Percentiles rank a stretch among this genome's conserved stretches.
Conservation (phyloP, 1,140 invertebrate species). For the Trichonephila inaurata region DNA sequence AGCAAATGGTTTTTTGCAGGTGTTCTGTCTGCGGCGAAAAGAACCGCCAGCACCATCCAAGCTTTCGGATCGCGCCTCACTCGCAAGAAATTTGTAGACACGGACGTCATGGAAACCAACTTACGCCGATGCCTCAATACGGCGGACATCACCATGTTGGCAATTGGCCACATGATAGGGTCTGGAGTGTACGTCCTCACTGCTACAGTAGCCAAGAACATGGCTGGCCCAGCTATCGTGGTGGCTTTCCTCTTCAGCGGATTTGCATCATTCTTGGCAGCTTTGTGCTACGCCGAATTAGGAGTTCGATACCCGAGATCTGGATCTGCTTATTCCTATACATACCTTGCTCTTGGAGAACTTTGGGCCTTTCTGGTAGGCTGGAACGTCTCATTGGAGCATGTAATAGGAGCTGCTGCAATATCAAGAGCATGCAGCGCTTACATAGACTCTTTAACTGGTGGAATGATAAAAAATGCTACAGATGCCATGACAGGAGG, state of each 20-base stretch:
- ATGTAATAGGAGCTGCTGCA: constrained; percentile 94
- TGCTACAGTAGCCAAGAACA: constrained; percentile 91
- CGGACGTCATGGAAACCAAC: constrained; percentile 90
- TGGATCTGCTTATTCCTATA: constrained; percentile 93
- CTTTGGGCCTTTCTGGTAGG: constrained; percentile 97
- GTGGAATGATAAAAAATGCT: constrained; percentile 89
- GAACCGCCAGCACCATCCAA: neutral
- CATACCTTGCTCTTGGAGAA: constrained; percentile 93
- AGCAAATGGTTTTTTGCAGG: constrained; percentile 4
- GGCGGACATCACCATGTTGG: constrained; percentile 93
- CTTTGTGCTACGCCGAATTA: constrained; percentile 96
- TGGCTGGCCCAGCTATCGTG: constrained; percentile 93
- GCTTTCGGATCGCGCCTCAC: constrained; percentile 46
- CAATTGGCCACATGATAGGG: constrained; percentile 95
- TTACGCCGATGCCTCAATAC: constrained; percentile 93
- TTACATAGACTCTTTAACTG: constrained; percentile 92
- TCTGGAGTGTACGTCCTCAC: constrained; percentile 94
- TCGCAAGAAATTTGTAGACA: constrained; percentile 82
- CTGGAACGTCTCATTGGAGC: constrained; percentile 95
- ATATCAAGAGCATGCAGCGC: constrained; percentile 95
- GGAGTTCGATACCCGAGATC: constrained; percentile 93
- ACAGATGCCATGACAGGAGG: constrained; percentile 86
- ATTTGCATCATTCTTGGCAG: constrained; percentile 91
- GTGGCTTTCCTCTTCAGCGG: constrained; percentile 93
- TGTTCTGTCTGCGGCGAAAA: neutral